Evolutionary conservation across 2,888 invertebrate genomes (phyloP), one percentile per base, ranked within the genome.

Genomic region (Cephus pygmeus): DNA sequence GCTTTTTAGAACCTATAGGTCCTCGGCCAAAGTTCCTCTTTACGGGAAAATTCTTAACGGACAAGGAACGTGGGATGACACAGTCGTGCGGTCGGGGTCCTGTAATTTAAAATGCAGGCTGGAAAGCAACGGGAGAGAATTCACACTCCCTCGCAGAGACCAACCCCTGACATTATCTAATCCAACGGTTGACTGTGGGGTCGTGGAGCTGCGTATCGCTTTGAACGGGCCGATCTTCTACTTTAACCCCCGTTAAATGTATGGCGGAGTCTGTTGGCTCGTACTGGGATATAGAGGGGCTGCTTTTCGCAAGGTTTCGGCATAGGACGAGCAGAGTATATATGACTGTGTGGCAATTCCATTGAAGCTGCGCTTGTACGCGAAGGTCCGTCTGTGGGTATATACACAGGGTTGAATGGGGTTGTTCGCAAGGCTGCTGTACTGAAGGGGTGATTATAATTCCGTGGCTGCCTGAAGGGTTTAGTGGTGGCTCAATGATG

Each of bases 71-170:
- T 0, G 2, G 74, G 74, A 30, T 74, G 74, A 34, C 34, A 11
- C 30, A 1, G 74, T 30, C 34, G 74, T 23, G 34, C 31, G 11
- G 74, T 74, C 23, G 33, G 81, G 78, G 81, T 80, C 81, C 83
- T 82, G 83, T 81, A 86, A 86, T 86, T 84, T 86, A 84, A 86
- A 86, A 86, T 86, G 83, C 83, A 83, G 81, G 81, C 83, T 80
- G 81, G 75, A 79, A 80, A 78, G 81, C 75, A 56, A 74, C 73
- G 80, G 79, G 75, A 76, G 76, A 75, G 75, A 77, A 84, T 82
- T 82, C 80, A 80, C 83, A 82, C 80, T 80, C 82, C 80, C 80
- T 36, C 73, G 31, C 71, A 33, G 34, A 56, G 34, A 56, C 76
- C 80, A 77, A 79, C 81, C 81, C 81, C 81, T 82, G 82, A 77